Evolutionary conservation across 2,888 invertebrate species (phyloP).

Genomic region (Nymphalis urticae): DNA sequence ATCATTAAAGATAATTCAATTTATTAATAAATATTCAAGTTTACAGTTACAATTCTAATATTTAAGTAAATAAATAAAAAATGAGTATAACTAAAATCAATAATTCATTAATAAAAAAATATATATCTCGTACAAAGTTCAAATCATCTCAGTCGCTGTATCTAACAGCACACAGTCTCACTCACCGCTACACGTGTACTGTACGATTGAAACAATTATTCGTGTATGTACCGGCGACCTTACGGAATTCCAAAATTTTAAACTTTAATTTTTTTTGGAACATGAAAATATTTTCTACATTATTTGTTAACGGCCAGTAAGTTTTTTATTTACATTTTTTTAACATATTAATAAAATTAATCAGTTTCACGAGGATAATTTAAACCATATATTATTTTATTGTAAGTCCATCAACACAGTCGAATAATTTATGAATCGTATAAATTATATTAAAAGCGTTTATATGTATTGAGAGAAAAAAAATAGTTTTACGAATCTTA

Average conservation of each 20-base stretch:
- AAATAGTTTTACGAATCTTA: too few species aligned
- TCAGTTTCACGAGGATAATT: too few species aligned
- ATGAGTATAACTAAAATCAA: neutral
- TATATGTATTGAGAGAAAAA: too few species aligned
- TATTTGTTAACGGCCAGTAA: constrained; percentile 17
- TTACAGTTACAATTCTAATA: too few species aligned
- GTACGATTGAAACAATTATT: constrained; percentile 40
- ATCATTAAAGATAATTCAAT: neutral
- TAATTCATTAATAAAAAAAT: neutral
- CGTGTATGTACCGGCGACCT: constrained; percentile 46
- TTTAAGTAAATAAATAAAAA: neutral
- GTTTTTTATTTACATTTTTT: constrained; percentile 6
- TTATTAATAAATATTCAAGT: neutral
- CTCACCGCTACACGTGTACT: constrained; percentile 28
- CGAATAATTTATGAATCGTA: too few species aligned
- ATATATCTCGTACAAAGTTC: constrained; percentile 15
- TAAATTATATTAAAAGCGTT: too few species aligned
- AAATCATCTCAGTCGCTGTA: constrained; percentile 39
- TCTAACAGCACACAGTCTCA: constrained; percentile 33
- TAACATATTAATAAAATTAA: too few species aligned
- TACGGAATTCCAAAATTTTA: constrained; percentile 44
- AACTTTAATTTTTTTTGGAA: constrained; percentile 34
- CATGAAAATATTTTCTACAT: constrained; percentile 10
- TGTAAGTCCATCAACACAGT: too few species aligned
- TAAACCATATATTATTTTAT: too few species aligned